Conservation (phyloP, 2,113 vertebrate genomes). For the Origma solitaria region DNA sequence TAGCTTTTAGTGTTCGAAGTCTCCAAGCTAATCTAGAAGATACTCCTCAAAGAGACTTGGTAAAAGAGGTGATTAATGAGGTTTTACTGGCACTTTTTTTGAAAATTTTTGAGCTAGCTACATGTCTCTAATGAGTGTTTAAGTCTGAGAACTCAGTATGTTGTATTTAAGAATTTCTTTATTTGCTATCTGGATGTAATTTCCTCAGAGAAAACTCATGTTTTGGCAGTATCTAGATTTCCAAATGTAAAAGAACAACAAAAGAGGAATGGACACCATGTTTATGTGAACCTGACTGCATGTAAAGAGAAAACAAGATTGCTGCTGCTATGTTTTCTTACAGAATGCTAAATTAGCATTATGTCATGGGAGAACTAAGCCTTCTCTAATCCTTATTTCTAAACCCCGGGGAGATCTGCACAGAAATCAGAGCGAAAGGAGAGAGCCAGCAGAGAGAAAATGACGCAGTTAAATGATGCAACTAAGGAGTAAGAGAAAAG, state of each 20-base stretch:
- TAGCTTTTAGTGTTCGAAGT: neutral
- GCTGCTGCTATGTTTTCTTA: neutral
- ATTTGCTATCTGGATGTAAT: neutral
- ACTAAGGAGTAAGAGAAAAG: neutral
- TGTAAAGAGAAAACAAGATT: neutral
- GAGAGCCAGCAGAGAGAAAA: neutral
- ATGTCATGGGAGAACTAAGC: neutral
- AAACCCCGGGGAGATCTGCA: neutral
- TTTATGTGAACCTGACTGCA: neutral
- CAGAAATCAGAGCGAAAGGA: neutral
- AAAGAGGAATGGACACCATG: neutral
- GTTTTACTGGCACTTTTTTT: neutral
- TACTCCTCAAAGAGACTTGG: neutral
- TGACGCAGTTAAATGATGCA: neutral
- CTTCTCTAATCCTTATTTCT: neutral
- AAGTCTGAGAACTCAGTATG: neutral
- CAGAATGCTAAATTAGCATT: conserved; percentile 19
- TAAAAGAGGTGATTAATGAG: neutral
- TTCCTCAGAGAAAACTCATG: neutral
- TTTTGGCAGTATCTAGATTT: neutral
- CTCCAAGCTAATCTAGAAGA: neutral
- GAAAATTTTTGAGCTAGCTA: neutral
- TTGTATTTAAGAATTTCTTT: neutral
- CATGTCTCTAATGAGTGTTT: neutral
- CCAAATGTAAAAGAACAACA: neutral